Percentiles rank a stretch among this genome's conserved stretches.
Conservation (phyloP, 1,140 invertebrate genomes). For the Sesamia nonagrioides region DNA sequence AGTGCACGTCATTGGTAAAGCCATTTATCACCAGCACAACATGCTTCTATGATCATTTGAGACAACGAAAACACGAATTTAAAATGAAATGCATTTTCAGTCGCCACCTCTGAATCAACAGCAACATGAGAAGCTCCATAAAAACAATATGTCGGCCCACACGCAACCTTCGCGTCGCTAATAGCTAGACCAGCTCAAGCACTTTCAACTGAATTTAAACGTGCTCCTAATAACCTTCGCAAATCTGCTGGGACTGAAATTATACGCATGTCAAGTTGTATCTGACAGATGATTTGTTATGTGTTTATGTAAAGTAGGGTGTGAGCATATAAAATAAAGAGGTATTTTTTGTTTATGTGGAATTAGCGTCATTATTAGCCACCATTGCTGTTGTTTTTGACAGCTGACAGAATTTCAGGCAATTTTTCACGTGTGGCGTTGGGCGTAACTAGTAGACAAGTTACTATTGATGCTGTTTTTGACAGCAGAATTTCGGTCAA, state of each 20-base stretch:
- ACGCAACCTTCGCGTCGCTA: conserved; percentile 48
- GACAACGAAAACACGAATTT: neutral
- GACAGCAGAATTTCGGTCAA: too few relatives aligned
- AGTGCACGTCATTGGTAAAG: too few relatives aligned
- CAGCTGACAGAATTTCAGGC: too few relatives aligned
- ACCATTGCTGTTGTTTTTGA: too few relatives aligned
- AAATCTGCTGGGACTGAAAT: conserved; percentile 56
- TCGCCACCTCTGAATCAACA: conserved; percentile 15
- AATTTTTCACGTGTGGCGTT: too few relatives aligned
- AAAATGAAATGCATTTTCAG: conserved; percentile 24
- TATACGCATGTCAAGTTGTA: conserved; percentile 58
- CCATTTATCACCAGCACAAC: too few relatives aligned
- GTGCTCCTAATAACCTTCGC: conserved; percentile 55
- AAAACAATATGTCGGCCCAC: conserved; percentile 49
- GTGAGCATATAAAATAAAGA: conserved; percentile 2
- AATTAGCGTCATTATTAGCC: neutral
- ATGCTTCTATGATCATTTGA: too few relatives aligned
- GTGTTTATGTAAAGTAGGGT: conserved; percentile 9
- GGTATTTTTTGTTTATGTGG: neutral
- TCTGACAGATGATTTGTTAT: conserved; percentile 47
- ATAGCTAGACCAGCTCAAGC: conserved; percentile 35
- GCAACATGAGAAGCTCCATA: conserved; percentile 13
- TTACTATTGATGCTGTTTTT: too few relatives aligned
- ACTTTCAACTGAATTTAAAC: conserved; percentile 52
- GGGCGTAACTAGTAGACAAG: too few relatives aligned